A percentile compares a stretch with the other conserved stretches of the same genome.
These are phyloP conservation scores for Liposcelis brunnea DNA, from an alignment of 2,888 invertebrate species.

Conservation along the genomic window DNA sequence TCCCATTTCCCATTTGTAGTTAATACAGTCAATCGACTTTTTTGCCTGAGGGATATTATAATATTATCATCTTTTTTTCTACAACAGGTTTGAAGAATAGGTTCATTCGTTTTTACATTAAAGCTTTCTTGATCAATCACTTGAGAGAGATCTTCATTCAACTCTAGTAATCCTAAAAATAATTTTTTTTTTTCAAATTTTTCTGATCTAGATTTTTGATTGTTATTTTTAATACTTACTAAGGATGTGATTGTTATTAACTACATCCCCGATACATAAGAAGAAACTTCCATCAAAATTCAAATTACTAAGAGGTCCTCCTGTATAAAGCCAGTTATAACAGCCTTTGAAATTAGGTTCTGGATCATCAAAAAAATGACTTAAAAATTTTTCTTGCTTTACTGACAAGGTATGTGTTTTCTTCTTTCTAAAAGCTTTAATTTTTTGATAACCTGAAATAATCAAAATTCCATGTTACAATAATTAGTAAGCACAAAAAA, in stretches of 20 bases:
- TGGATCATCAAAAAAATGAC: background rate
- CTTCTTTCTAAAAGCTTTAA: too few species aligned
- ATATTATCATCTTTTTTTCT: background rate
- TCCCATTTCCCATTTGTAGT: background rate
- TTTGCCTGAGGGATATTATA: background rate
- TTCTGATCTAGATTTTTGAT: too few species aligned
- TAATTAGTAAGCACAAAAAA: too few species aligned
- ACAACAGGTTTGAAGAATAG: background rate
- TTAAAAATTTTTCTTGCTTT: background rate
- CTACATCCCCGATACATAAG: too few species aligned
- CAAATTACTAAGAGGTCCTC: background rate
- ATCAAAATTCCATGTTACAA: too few species aligned
- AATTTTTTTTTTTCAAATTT: too few species aligned
- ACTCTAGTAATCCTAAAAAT: background rate
- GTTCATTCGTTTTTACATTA: background rate
- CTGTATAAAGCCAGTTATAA: constrained; percentile 1
- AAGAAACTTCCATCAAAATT: too few species aligned
- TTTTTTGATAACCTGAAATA: too few species aligned
- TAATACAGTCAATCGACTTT: background rate
- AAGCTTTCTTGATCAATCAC: background rate
- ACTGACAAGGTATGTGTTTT: too few species aligned
- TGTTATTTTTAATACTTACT: too few species aligned
- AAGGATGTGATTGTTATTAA: too few species aligned
- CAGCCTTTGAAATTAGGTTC: background rate
- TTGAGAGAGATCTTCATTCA: background rate